phyloP scores from a whole-genome alignment of 1,140 invertebrate species.

The Maconellicoccus hirsutus region DNA sequence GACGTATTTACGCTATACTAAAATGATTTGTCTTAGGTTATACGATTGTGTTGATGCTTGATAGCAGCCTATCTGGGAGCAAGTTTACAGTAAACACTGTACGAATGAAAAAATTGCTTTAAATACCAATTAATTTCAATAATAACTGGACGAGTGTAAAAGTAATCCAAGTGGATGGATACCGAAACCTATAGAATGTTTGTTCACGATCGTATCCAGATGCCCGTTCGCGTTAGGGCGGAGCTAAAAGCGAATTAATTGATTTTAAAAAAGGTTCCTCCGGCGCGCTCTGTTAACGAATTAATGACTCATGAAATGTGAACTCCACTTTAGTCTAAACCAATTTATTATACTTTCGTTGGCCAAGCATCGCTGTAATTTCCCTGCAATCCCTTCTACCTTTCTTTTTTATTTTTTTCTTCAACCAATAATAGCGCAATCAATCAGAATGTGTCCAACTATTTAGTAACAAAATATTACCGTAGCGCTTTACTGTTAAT shows the following conservation, averaged over 20 bases:
- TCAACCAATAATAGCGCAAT: background rate
- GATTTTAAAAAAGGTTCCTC: background rate
- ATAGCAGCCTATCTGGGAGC: too few species aligned
- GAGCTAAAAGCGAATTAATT: conserved; percentile 5
- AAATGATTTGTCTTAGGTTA: too few species aligned
- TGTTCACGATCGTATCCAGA: background rate
- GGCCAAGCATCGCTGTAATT: background rate
- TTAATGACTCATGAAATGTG: conserved; percentile 9
- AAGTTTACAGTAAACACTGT: too few species aligned
- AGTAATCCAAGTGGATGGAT: too few species aligned
- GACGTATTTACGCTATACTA: too few species aligned
- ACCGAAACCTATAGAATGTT: too few species aligned
- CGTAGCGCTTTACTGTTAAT: background rate
- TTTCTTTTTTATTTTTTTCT: background rate
- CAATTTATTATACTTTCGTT: background rate
- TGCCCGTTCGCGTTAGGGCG: background rate
- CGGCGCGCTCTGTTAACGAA: background rate
- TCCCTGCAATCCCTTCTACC: background rate
- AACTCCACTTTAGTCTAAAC: background rate
- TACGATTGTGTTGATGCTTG: too few species aligned
- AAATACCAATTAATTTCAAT: too few species aligned
- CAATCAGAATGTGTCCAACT: background rate
- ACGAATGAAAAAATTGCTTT: too few species aligned
- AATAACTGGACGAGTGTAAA: too few species aligned
- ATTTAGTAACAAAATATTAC: background rate